Base-by-base conservation (phyloP, 2,113 vertebrate genomes). In the Dolichotis patagonum region DNA sequence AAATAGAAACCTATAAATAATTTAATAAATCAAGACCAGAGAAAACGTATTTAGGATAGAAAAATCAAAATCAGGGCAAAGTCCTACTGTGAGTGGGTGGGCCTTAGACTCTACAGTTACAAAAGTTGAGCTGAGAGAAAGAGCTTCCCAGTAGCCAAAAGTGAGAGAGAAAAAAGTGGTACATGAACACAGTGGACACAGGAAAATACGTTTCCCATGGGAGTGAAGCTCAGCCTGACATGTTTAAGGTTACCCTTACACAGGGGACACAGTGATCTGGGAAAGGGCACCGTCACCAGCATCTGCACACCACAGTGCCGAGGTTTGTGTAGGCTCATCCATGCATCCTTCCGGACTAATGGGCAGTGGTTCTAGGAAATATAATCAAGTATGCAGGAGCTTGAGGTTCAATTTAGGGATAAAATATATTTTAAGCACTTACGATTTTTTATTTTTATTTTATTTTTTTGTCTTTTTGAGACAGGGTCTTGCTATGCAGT, bases 1-100 rank as follows among this genome's bases (percentile, higher is more conserved):
- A 96, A 92, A 94, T 38, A 94, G 85, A 88, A 96, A 96, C 38
- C 63, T 87, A 35, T 94, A 90, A 80, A 94, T 87, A 92, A 95
- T 96, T 90, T 60, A 97, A 81, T 82, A 96, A 85, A 85, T 78
- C 41, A 80, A 85, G 90, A 60, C 58, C 54, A 56, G 46, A 96
- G 91, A 87, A 94, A 85, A 94, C 65, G 91, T n/a, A 88, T 52
- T 71, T 85, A 88, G 52, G 80, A 88, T 7, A 85, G 93, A 88
- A 95, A 86, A 95, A 8, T 67, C 38, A 94, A 96, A 91, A 87
- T 38, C 24, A 49, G 38, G 20, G 58, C 69, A 95, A 93, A 90
- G 32, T 41, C 62, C 5, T 5, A 69, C 1, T n/a, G 12, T 3
- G 60, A 52, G 16, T 38, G 3, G 60, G 13, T 1, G 32, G 85